These are phyloP conservation scores for Nebria salina DNA, from an alignment of 2,888 invertebrate species.

Conservation along the genomic window DNA sequence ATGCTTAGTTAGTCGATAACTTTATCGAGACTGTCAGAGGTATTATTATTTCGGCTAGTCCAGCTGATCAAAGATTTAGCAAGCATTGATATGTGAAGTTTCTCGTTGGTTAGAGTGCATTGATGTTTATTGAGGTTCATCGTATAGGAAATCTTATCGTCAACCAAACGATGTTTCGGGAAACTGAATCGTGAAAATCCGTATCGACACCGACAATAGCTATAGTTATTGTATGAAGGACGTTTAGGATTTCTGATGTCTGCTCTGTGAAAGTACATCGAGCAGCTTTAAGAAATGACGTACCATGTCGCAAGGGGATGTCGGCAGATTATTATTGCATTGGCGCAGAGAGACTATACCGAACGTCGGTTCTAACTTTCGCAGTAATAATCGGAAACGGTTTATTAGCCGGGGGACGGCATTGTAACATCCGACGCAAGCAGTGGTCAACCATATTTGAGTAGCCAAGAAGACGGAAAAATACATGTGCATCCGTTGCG, in stretches of 20 bases:
- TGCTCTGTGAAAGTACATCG: background rate
- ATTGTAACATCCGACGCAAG: slow-evolving; percentile 28
- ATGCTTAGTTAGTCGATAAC: too few species aligned
- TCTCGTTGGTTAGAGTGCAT: too few species aligned
- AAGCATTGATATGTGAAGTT: too few species aligned
- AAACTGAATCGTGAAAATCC: too few species aligned
- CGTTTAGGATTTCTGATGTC: background rate
- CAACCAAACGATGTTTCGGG: too few species aligned
- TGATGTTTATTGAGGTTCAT: too few species aligned
- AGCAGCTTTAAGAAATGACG: background rate
- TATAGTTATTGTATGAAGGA: background rate
- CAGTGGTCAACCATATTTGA: slow-evolving; percentile 30
- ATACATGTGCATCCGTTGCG: slow-evolving; percentile 22
- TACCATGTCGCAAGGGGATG: slow-evolving; percentile 18
- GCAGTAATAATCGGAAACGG: slow-evolving; percentile 42
- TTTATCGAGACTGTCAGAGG: too few species aligned
- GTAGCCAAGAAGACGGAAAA: slow-evolving; percentile 27
- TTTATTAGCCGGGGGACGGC: slow-evolving; percentile 36
- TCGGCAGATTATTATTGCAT: slow-evolving; percentile 35
- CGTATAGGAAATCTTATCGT: too few species aligned
- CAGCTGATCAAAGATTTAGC: too few species aligned
- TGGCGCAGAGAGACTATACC: slow-evolving; percentile 33
- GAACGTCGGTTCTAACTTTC: slow-evolving; percentile 39
- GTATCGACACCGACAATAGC: background rate
- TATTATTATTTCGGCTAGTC: too few species aligned